Conservation (phyloP, 2,797 vertebrate species). For the Notoglanidium macrostoma region DNA sequence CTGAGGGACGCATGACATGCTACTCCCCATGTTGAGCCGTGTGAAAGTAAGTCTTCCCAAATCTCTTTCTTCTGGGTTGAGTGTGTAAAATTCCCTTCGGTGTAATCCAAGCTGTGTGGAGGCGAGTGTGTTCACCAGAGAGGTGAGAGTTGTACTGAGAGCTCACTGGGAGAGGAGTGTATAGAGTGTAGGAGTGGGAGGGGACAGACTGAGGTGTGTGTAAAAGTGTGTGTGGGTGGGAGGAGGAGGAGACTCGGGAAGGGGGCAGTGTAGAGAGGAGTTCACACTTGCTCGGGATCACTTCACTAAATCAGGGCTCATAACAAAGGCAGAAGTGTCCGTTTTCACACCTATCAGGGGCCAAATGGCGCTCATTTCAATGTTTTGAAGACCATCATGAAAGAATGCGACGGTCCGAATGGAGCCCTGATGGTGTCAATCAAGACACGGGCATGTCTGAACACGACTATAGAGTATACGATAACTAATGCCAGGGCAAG, state of each 20-base stretch:
- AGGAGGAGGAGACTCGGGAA: slow-evolving; percentile 20
- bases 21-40: slow-evolving; percentile 76
- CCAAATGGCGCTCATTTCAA: slow-evolving; percentile 73
- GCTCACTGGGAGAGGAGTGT: slow-evolving; percentile 60
- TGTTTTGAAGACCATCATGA: slow-evolving; percentile 58
- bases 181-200: slow-evolving; percentile 53
- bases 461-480: slow-evolving; percentile 59
- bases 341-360: slow-evolving; percentile 73
- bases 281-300: slow-evolving; percentile 70
- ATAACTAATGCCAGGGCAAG: not conserved
- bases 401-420: slow-evolving; percentile 54
- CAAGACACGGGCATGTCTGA: slow-evolving; percentile 65
- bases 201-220: slow-evolving; percentile 49
- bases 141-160: slow-evolving; percentile 55
- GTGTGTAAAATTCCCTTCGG: slow-evolving; percentile 50
- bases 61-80: slow-evolving; percentile 35
- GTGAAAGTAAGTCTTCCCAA: slow-evolving; percentile 47
- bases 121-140: slow-evolving; percentile 58
- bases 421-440: slow-evolving; percentile 64
- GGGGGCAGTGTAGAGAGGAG: slow-evolving; percentile 53
- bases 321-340: slow-evolving; percentile 71
- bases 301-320: slow-evolving; percentile 71
- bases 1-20: slow-evolving; percentile 81
- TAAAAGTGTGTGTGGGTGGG: slow-evolving; percentile 34
- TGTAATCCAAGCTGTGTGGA: slow-evolving; percentile 68